Evolutionary conservation across 2,797 vertebrate species (phyloP), one percentile per base, ranked within the genome.

Genomic region (Erpetoichthys calabaricus): DNA sequence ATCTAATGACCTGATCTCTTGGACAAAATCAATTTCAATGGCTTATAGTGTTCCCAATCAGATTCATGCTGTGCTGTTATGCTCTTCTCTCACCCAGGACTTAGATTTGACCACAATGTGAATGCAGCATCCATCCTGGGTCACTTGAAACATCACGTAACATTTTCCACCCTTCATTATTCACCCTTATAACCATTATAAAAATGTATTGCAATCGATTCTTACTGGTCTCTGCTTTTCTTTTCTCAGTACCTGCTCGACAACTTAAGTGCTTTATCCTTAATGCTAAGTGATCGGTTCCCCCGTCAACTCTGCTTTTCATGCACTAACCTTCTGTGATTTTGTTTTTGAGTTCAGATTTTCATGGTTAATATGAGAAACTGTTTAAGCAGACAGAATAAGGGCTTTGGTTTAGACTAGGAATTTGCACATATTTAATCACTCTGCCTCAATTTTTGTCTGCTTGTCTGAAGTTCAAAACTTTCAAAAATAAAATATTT

Each of bases 31-130:
- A 53, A 10, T 53, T 4, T 8, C 56, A 41, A 46, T 62, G 57
- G 68, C 73, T 79, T 75, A 64, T 78, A 69, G 59, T 70, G 66
- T 70, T 65, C 57, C 50, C 56, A 52, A 59, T 25, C 25, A 25
- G 25, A 25, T 64, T 61, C 77, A 76, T 57, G 63, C 77, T 76
- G 77, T 72, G 79, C 72, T 75, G 70, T 75, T 64, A 6, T 80
- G 68, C 72, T 75, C 51, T 73, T 64, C 74, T 80, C 77, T 76
- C 77, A 73, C 72, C 80, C 84, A 45, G 1, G 70, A 88, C 86
- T 85, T 69, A 75, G 82, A 63, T 25, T 25, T 25, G 51, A 68
- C 64, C 86, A 85, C 75, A 80, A 85, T 85, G 89, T 74, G 87
- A 80, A 85, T 85, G 89, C 74, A 87, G 75, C 67, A 78, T 74